Base-by-base conservation (phyloP, 1,140 invertebrate genomes). In the Apis laboriosa region DNA sequence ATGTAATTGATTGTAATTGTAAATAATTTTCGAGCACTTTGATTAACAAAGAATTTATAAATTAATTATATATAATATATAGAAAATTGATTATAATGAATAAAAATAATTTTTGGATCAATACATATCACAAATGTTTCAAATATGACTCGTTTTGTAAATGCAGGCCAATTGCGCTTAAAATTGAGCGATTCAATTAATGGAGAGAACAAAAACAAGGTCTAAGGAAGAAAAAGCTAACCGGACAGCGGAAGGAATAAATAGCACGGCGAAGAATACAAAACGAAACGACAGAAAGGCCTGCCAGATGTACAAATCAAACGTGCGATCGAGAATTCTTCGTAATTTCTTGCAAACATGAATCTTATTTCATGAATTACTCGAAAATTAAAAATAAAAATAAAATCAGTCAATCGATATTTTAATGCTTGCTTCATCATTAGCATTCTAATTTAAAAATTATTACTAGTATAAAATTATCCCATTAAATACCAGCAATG, bases 171-270 rank as follows among this genome's bases (percentile, higher is more conserved):
- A 43, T 21, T n/a, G 19, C 67, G 49, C 5, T 61, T 34, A 49
- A 79, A 79, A 72, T 72, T 72, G 64, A 77, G 34, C 64, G 64
- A 68, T 77, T 77, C 67, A 43, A 80, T 80, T 80, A 74, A 80
- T 13, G 73, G 83, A 80, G 67, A 66, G 34, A 68, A 72, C 73
- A 17, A 15, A 12, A 28, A n/a, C n/a, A 67, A 74, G 60, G 17
- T 21, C 17, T 60, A 81, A 43, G 61, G 64, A 58, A 58, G 76
- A 78, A 78, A 81, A 81, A 81, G 60, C 61, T 73, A 53, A 49
- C 72, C 21, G 66, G 34, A 80, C 79, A 61, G 34, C 68, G 77
- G 77, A 78, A 70, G 64, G 76, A 78, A 68, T 78, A 78, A 78
- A 78, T 78, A 78, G 76, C 76, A 24, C 53, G 12, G 17, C 53